phyloP scores from a whole-genome alignment of 2,888 invertebrate species.

The Dorcus parallelipipedus region DNA sequence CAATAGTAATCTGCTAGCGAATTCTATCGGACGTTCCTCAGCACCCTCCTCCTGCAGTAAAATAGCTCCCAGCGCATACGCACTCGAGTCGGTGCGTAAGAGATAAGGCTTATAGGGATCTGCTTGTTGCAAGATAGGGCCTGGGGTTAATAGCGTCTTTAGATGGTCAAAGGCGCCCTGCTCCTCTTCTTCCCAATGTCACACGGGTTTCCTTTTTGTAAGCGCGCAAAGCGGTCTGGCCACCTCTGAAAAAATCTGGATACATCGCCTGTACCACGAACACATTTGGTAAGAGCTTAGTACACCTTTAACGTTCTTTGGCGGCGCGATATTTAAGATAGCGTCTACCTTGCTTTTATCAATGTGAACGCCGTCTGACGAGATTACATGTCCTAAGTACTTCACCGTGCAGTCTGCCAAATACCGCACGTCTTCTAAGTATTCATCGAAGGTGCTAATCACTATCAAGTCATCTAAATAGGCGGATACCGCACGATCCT shows the following conservation, averaged over 20 bases:
- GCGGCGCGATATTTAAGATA: slow-evolving; percentile 13
- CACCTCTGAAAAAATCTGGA: background rate
- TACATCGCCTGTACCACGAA: slow-evolving; percentile 19
- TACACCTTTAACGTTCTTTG: slow-evolving; percentile 15
- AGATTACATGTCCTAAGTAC: too few species aligned
- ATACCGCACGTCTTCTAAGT: too few species aligned
- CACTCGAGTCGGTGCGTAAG: slow-evolving; percentile 27
- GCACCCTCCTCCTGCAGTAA: slow-evolving; percentile 25
- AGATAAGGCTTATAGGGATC: too few species aligned
- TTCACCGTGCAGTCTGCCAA: too few species aligned
- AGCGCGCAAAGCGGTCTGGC: slow-evolving; percentile 18
- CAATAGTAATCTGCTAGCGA: slow-evolving; percentile 30
- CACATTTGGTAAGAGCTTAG: slow-evolving; percentile 16
- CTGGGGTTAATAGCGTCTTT: background rate
- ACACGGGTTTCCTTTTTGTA: slow-evolving; percentile 17
- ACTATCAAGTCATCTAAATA: slow-evolving; percentile 28
- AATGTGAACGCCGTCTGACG: slow-evolving; percentile 10
- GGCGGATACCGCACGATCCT: slow-evolving; percentile 15
- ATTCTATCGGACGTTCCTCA: slow-evolving; percentile 28
- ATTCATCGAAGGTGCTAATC: slow-evolving; percentile 23
- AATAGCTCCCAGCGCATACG: slow-evolving; percentile 25
- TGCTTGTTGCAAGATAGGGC: too few species aligned
- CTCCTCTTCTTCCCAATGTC: slow-evolving; percentile 18
- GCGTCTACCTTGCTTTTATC: slow-evolving; percentile 15
- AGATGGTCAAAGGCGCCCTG: slow-evolving; percentile 22